Percentiles rank a stretch among this genome's conserved stretches.
phyloP scores from a whole-genome alignment of 2,113 vertebrate genomes.

The Oplegnathus fasciatus region DNA sequence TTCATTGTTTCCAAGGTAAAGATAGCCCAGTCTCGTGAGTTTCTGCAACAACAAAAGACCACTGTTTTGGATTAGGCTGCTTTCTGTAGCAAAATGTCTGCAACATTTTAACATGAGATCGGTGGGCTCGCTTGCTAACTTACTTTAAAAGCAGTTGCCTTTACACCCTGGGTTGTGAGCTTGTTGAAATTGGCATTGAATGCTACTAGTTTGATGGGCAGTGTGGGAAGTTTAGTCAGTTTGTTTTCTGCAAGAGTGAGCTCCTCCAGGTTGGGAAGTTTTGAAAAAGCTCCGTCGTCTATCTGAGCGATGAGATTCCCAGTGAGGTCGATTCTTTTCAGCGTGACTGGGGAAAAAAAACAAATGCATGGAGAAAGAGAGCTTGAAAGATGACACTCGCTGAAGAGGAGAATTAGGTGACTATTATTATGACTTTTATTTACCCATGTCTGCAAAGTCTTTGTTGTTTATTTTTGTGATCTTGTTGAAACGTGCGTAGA shows the following conservation, averaged over 20 bases:
- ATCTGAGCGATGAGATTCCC: slow-evolving; percentile 92
- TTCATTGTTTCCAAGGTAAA: slow-evolving; percentile 92
- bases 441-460: slow-evolving; percentile 93
- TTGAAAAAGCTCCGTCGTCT: slow-evolving; percentile 93
- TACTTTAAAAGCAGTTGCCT: slow-evolving; percentile 93
- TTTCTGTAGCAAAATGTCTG: background rate
- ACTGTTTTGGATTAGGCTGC: background rate
- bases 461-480: slow-evolving; percentile 91
- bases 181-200: slow-evolving; percentile 91
- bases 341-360: slow-evolving; percentile 83
- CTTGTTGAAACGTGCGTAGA: slow-evolving; percentile 95
- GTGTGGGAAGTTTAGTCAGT: slow-evolving; percentile 89
- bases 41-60: slow-evolving; percentile 83
- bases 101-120: background rate
- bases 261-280: slow-evolving; percentile 90
- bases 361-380: background rate
- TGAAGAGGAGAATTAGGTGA: background rate
- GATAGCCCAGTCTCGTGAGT: slow-evolving; percentile 88
- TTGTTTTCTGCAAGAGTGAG: slow-evolving; percentile 91
- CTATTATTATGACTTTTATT: slow-evolving; percentile 59
- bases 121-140: background rate
- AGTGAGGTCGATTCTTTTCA: slow-evolving; percentile 92
- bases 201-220: slow-evolving; percentile 87
- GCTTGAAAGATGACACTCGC: background rate
- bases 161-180: slow-evolving; percentile 92